A percentile compares a stretch with the other conserved stretches of the same genome.
Evolutionary conservation across 2,113 vertebrate genomes (phyloP).

Genomic region (Pseudopodoces humilis): DNA sequence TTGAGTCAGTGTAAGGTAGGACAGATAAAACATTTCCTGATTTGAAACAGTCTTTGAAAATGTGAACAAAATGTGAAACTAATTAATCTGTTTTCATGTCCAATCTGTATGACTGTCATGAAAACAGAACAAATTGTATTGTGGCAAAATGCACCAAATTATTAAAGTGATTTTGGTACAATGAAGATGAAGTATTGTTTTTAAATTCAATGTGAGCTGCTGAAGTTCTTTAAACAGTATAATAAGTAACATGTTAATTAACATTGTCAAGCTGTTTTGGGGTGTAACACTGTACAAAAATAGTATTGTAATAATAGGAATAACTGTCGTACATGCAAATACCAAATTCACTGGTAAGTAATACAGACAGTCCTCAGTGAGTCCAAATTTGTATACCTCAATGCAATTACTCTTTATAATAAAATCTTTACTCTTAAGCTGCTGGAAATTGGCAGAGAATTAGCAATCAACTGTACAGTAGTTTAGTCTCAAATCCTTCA

Average conservation of each 20-base stretch:
- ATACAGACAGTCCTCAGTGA: not conserved
- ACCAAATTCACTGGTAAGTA: not conserved
- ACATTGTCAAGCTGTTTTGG: conserved; percentile 16
- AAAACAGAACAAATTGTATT: conserved; percentile 61
- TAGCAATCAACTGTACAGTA: not conserved
- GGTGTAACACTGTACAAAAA: not conserved
- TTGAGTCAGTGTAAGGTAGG: conserved; percentile 53
- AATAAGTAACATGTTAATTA: conserved; percentile 26
- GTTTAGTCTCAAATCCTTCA: not conserved
- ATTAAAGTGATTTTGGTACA: conserved; percentile 50
- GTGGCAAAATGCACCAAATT: conserved; percentile 39
- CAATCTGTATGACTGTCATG: conserved; percentile 48
- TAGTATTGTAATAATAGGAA: not conserved
- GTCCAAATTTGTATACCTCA: not conserved
- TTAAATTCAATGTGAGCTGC: not conserved
- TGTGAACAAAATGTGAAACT: conserved; percentile 59
- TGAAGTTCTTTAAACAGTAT: not conserved
- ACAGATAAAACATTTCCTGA: conserved; percentile 15
- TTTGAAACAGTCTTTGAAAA: conserved; percentile 40
- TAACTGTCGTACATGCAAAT: not conserved
- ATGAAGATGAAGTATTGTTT: conserved; percentile 15
- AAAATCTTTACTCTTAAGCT: not conserved
- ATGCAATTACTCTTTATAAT: not conserved
- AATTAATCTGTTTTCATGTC: conserved; percentile 53
- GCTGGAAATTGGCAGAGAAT: not conserved